Base-by-base conservation (phyloP, 2,888 invertebrate genomes). In the Polyploca ridens region DNA sequence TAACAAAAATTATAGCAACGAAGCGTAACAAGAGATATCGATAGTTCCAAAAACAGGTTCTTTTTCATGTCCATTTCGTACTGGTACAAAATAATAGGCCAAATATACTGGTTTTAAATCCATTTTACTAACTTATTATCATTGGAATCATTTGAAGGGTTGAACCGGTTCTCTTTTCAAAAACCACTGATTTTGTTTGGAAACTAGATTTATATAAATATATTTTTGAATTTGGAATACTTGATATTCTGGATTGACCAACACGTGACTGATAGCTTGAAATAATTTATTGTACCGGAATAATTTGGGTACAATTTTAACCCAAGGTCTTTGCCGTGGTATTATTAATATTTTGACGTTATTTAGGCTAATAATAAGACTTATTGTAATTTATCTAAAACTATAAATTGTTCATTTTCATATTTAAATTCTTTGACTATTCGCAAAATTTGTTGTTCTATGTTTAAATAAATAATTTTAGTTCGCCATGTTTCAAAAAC, bases 151-250 rank as follows among this genome's bases (percentile, higher is more conserved):
- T 57, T 62, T 62, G 46, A 74, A 78, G 83, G 84, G 84, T 81
- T 74, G 65, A 63, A 78, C 83, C 80, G 78, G 84, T 83, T 82
- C 75, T 64, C 70, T 70, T 72, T 76, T 72, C 66, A 69, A 76
- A 77, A 72, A 72, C 65, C 68, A 67, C 66, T 68, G 68, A 72
- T 75, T 81, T 76, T 69, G 69, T 79, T 80, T 64, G 59, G 71
- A 81, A 82, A 82, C 82, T 77, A 63, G 81, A 72, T 76, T 79
- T 78, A 78, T 64, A 63, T 64, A 61, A 41, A 61, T 19, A 3
- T 38, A 41, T 38, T 38, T 72, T 74, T 64, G 62, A 69, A 73
- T 70, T 74, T 73, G 35, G 62, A 69, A 70, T 66, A 66, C 64
- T 66, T 65, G 73, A 63, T 69, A 66, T 46, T 65, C 69, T 68